Evolutionary conservation across 2,113 vertebrate species (phyloP).

Genomic region (Melanerpes aurifrons): DNA sequence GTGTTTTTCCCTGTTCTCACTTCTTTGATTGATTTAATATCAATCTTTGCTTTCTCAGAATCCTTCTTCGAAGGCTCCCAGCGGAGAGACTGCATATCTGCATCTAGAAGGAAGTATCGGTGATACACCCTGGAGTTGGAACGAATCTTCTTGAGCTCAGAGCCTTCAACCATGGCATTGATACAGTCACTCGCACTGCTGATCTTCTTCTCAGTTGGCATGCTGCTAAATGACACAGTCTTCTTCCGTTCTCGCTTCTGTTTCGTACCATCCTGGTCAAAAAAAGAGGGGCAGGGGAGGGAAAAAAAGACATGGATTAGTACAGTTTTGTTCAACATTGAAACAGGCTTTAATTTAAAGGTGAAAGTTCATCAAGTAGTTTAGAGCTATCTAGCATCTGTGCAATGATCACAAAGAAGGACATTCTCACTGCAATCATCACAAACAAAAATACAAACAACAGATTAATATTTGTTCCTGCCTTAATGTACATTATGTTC

Average conservation of each 20-base stretch:
- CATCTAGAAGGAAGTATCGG: slow-evolving; percentile 92
- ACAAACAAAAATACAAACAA: not conserved
- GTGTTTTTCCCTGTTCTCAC: slow-evolving; percentile 97
- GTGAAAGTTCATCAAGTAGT: not conserved
- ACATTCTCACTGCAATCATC: not conserved
- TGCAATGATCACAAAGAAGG: not conserved
- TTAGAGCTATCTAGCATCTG: not conserved
- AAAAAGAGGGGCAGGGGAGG: not conserved
- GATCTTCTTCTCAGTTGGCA: slow-evolving; percentile 97
- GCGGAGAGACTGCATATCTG: slow-evolving; percentile 95
- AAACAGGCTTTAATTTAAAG: not conserved
- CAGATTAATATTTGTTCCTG: not conserved
- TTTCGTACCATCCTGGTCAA: slow-evolving; percentile 88
- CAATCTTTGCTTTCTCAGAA: slow-evolving; percentile 96
- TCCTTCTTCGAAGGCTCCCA: slow-evolving; percentile 99
- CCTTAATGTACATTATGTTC: not conserved
- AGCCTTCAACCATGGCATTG: slow-evolving; percentile 93
- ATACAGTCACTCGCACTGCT: slow-evolving; percentile 96
- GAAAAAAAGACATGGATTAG: not conserved
- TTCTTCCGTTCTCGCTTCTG: slow-evolving; percentile 95
- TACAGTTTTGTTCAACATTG: not conserved
- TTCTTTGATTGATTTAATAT: slow-evolving; percentile 95
- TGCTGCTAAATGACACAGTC: slow-evolving; percentile 97
- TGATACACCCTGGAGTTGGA: slow-evolving; percentile 95
- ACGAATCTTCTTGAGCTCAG: slow-evolving; percentile 93